Conservation (phyloP, 1,140 invertebrate genomes). For the Micrasema longulum region DNA sequence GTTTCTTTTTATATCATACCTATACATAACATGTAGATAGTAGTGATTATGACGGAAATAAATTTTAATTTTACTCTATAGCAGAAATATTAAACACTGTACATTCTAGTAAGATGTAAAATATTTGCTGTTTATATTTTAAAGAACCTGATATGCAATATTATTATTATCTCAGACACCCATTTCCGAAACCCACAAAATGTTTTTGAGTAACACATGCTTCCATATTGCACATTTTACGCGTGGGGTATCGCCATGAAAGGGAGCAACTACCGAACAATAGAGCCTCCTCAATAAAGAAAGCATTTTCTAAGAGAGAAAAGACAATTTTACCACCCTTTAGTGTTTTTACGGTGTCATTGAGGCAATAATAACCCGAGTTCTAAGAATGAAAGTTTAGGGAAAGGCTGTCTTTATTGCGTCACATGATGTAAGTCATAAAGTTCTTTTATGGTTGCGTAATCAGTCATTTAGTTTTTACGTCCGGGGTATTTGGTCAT, state of each 20-base stretch:
- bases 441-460: conserved; percentile 30
- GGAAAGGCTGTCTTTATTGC: conserved; percentile 19
- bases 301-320: conserved; percentile 6
- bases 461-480: conserved; percentile 39
- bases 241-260: conserved; percentile 2
- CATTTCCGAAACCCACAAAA: conserved; percentile 51
- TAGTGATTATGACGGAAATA: no score
- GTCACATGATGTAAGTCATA: conserved; percentile 24
- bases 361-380: conserved; percentile 27
- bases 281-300: conserved; percentile 30
- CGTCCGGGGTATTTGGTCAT: conserved; percentile 31
- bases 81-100: no score
- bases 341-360: conserved; percentile 28
- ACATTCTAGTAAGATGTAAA: no score
- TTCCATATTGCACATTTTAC: conserved; percentile 43
- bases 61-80: no score
- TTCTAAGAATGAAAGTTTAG: conserved; percentile 30
- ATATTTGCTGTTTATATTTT: no score
- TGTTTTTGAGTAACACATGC: conserved; percentile 46
- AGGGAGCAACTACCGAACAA: conserved; percentile 33
- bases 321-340: conserved; percentile 37
- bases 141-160: no score
- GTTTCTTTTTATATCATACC: no score
- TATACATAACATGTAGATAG: no score
- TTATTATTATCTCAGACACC: no score